Evolutionary conservation across 1,140 invertebrate genomes (phyloP).

Genomic region (Scaptomyza graminum): DNA sequence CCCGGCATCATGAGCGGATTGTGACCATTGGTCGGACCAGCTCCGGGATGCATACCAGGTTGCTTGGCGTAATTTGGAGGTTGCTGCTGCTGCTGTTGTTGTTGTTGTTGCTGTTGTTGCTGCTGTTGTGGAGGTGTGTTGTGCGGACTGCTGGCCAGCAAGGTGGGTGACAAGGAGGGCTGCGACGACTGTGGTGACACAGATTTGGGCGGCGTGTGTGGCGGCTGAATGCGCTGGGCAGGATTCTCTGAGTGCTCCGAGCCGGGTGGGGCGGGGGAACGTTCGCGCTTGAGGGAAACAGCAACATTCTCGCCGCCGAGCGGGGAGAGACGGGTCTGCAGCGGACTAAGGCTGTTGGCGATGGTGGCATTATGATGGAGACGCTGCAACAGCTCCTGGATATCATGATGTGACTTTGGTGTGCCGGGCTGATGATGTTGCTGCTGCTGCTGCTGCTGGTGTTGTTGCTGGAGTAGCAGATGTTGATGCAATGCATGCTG

Average conservation of each 20-base stretch:
- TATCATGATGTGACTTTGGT: conserved; percentile 74
- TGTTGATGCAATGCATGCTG: conserved; percentile 75
- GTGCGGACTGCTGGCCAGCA: conserved; percentile 74
- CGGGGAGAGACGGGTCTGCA: conserved; percentile 74
- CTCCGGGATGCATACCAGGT: conserved; percentile 49
- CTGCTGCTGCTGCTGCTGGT: conserved; percentile 49
- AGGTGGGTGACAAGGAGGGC: conserved; percentile 73
- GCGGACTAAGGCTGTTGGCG: conserved; percentile 63
- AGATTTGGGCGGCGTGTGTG: conserved; percentile 82
- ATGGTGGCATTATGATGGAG: conserved; percentile 71
- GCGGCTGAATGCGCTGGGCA: conserved; percentile 76
- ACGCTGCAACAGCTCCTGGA: conserved; percentile 75
- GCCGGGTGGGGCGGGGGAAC: conserved; percentile 62
- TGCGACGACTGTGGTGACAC: conserved; percentile 84
- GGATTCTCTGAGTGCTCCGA: conserved; percentile 73
- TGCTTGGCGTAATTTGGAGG: conserved; percentile 58
- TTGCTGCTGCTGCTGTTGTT: conserved; percentile 34
- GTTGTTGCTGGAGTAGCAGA: conserved; percentile 64
- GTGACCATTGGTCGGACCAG: conserved; percentile 18
- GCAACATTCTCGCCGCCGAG: conserved; percentile 49
- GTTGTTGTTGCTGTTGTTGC: conserved; percentile 37
- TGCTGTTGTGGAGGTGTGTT: conserved; percentile 65
- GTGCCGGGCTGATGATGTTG: conserved; percentile 39
- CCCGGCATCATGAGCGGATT: conserved; percentile 72
- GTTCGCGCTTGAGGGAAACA: conserved; percentile 72